Evolutionary conservation across 1,140 invertebrate species (phyloP), one percentile per base, ranked within the genome.

Genomic region (Scaptodrosophila lebanonensis): DNA sequence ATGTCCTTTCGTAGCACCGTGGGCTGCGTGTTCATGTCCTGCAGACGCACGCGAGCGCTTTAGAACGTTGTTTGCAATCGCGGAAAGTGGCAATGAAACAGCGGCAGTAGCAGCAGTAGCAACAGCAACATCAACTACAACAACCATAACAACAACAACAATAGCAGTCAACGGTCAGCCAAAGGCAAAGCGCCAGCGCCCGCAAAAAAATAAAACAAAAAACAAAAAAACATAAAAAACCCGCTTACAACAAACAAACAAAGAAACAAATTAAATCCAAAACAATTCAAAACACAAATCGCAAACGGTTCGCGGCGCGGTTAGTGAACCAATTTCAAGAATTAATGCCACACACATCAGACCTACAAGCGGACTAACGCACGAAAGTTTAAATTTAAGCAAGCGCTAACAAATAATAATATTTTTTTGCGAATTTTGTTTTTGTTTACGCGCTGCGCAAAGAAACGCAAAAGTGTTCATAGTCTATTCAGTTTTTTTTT

Each of bases 31-130:
- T 47, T 47, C 48, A 56, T 69, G 53, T 69, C 60, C 68, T 65
- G 67, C 75, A 79, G 68, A 79, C 75, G 75, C 73, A 77, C 67
- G 65, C 65, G 65, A 79, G 69, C 71, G 75, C 61, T 79, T 82
- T 73, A 82, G 75, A 79, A 79, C 75, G 73, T 69, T 82, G 73
- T 79, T 79, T 79, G 68, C 68, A 72, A 79, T 59, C 66, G 69
- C 72, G 72, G 72, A 77, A 72, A 71, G 72, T 75, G 72, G 71
- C 64, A 67, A 70, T 54, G 56, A 64, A 42, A 35, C 40, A 22
- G 20, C 6, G 35, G 30, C 30, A 32, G 36, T 16, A 18, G 12
- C 3, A 61, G 38, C 18, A 49, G 20, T 17, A 36, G 13, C 11
- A 32, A 36, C 33, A 42, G 39, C 27, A 35, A 47, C 44, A 47